These are phyloP conservation scores for Chymomyza caudatula DNA, from an alignment of 2,888 invertebrate species.

Conservation along the genomic window DNA sequence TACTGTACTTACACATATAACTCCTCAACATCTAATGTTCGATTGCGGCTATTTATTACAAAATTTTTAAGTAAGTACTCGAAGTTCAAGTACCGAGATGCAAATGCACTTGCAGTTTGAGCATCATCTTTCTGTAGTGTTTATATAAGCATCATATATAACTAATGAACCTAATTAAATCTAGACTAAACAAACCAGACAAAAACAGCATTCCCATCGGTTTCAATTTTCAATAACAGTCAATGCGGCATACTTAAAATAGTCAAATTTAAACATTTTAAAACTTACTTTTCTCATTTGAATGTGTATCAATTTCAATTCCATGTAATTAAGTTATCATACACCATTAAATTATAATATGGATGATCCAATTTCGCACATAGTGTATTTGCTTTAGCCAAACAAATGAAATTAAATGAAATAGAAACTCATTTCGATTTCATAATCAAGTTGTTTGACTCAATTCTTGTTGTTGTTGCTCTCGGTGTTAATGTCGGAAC, in stretches of 20 bases:
- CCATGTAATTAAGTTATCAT: neutral
- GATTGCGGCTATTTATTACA: too few species aligned
- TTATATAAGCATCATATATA: too few species aligned
- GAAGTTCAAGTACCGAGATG: too few species aligned
- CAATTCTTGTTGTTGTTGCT: slow-evolving; percentile 20
- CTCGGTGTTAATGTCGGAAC: slow-evolving; percentile 30
- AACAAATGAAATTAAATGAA: slow-evolving; percentile 47
- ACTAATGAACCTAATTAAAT: too few species aligned
- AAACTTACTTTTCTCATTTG: neutral
- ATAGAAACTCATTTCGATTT: slow-evolving; percentile 49
- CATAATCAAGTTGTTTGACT: slow-evolving; percentile 43
- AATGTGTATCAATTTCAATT: neutral
- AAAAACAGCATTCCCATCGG: too few species aligned
- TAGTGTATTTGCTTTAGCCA: slow-evolving; percentile 26
- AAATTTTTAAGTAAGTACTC: too few species aligned
- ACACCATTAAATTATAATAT: neutral
- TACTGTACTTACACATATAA: too few species aligned
- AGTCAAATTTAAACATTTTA: neutral
- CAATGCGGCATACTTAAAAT: neutral
- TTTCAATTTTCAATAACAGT: too few species aligned
- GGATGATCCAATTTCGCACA: neutral
- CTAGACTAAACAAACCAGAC: too few species aligned
- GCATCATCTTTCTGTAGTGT: too few species aligned
- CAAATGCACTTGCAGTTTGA: too few species aligned
- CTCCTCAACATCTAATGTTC: too few species aligned